phyloP scores from a whole-genome alignment of 2,797 vertebrate species.

The Sylvia borin region DNA sequence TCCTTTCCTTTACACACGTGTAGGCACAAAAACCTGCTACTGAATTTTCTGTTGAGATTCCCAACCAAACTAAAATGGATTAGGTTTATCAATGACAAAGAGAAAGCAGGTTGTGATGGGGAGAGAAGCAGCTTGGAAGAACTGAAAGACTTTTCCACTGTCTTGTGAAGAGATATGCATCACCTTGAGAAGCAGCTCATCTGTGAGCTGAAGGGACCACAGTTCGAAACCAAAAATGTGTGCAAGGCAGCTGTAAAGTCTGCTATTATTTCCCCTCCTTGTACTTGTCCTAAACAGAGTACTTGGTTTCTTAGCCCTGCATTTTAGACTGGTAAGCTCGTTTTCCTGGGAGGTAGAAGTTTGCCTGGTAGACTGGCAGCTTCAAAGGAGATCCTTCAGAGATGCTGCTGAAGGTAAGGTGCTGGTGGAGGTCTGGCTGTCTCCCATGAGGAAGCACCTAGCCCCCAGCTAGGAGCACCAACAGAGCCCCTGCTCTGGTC shows the following conservation, averaged over 20 bases:
- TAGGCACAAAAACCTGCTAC: neutral
- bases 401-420: neutral
- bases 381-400: neutral
- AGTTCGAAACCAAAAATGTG: neutral
- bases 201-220: neutral
- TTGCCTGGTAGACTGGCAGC: neutral
- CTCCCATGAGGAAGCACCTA: neutral
- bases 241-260: neutral
- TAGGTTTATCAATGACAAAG: neutral
- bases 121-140: neutral
- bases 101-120: neutral
- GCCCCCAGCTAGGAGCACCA: fast-evolving
- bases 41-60: neutral
- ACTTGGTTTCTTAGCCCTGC: neutral
- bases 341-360: neutral
- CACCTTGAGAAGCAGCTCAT: neutral
- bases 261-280: neutral
- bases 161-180: neutral
- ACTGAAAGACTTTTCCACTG: neutral
- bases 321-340: neutral
- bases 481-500: neutral
- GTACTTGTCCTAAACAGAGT: neutral
- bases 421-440: neutral
- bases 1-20: neutral
- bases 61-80: neutral